phyloP scores from a whole-genome alignment of 2,888 invertebrate species.

The Villa cingulata region DNA sequence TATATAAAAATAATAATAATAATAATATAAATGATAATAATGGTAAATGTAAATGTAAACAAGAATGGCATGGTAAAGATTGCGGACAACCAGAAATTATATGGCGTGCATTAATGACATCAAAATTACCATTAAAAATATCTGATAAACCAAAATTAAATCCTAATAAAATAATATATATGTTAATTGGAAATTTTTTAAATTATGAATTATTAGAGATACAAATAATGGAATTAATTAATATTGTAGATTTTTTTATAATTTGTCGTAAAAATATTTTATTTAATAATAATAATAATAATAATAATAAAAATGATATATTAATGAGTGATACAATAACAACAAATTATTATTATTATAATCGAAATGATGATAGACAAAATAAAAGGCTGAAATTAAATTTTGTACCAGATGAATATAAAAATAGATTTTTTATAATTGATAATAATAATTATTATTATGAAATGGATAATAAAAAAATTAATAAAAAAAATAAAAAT shows the following conservation, averaged over 20 bases:
- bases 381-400: constrained; percentile 9
- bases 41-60: constrained; percentile 40
- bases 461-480: neutral
- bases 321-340: too few relatives aligned
- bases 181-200: constrained; percentile 39
- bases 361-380: neutral
- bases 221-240: constrained; percentile 44
- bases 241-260: constrained; percentile 50
- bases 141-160: constrained; percentile 2
- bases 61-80: constrained; percentile 51
- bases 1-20: neutral
- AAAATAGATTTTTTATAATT: constrained; percentile 8
- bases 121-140: constrained; percentile 28
- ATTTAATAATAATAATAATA: neutral
- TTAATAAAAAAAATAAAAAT: neutral
- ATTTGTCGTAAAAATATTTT: constrained; percentile 31
- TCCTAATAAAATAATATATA: constrained; percentile 42
- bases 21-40: too few relatives aligned
- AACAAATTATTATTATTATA: neutral
- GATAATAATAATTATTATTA: neutral
- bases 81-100: constrained; percentile 54
- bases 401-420: constrained; percentile 7
- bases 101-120: constrained; percentile 48
- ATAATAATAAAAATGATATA: neutral
- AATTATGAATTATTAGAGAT: constrained; percentile 45